These are phyloP conservation scores for Epizoanthus rinbou DNA, from an alignment of 92 coral and sea anemone genomes.

Conservation along the genomic window DNA sequence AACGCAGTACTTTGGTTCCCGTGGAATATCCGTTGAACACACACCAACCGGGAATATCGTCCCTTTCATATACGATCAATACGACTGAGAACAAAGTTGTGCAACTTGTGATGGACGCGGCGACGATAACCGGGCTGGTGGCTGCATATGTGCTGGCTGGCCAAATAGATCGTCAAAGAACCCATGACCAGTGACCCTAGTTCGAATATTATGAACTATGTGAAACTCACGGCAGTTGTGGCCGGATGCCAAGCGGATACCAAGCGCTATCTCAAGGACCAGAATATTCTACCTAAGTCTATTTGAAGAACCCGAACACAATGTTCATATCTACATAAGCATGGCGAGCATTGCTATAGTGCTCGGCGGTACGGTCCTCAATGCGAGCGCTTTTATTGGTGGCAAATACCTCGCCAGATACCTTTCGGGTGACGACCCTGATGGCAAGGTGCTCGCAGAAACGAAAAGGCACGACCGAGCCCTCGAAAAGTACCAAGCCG, in stretches of 20 bases:
- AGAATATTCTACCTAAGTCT: neutral
- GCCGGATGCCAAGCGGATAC: neutral
- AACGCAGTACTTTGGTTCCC: no score
- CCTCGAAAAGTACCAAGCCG: no score
- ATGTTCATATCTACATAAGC: no score
- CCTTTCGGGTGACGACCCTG: neutral
- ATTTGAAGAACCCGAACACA: no score
- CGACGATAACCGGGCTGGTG: no score
- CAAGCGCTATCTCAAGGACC: neutral
- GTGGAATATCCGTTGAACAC: neutral
- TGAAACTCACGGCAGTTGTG: slow-evolving; percentile 1
- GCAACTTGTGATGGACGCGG: no score
- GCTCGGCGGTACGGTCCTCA: neutral
- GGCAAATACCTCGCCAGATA: slow-evolving; percentile 3
- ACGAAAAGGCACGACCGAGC: no score
- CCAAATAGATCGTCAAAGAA: slow-evolving; percentile 12
- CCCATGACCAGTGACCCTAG: slow-evolving; percentile 13
- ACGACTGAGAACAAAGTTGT: neutral
- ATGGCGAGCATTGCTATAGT: slow-evolving; percentile 15
- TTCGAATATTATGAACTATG: slow-evolving; percentile 18
- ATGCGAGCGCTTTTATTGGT: slow-evolving; percentile 14
- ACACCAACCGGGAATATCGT: no score
- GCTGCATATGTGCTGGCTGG: neutral
- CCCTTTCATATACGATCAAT: neutral
- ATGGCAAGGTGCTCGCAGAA: no score